These are phyloP conservation scores for Danionella dracula DNA, from an alignment of 2,797 vertebrate species.

Conservation along the genomic window DNA sequence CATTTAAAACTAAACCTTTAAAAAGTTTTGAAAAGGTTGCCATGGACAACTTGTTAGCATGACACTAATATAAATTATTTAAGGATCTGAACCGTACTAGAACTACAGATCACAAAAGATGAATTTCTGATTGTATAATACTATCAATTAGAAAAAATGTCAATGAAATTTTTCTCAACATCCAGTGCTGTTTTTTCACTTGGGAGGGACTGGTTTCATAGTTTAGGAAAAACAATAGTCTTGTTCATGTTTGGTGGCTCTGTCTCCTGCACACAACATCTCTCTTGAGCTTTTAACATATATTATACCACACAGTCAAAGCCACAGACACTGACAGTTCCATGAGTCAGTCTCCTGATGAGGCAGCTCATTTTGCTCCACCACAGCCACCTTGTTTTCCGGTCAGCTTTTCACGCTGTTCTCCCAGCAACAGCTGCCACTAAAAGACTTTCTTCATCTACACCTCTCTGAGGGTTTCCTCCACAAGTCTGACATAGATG, in stretches of 20 bases:
- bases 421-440: constrained; percentile 42
- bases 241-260: not conserved
- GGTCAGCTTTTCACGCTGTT: not conserved
- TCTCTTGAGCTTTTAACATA: not conserved
- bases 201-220: not conserved
- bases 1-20: no score
- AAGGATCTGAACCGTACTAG: no score
- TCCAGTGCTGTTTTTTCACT: not conserved
- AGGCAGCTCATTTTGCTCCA: not conserved
- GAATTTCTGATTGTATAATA: no score
- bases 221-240: not conserved
- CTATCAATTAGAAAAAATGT: no score
- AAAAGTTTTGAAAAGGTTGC: no score
- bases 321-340: not conserved
- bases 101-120: no score
- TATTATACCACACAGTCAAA: not conserved
- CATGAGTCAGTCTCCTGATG: not conserved
- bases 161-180: no score
- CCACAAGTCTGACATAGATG: not conserved
- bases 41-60: no score
- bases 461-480: constrained; percentile 35
- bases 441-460: constrained; percentile 53
- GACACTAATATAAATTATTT: no score
- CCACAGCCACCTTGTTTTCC: not conserved
- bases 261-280: not conserved